These are phyloP conservation scores for Lasaia peninsularis DNA, from an alignment of 1,140 invertebrate genomes.

Conservation along the genomic window DNA sequence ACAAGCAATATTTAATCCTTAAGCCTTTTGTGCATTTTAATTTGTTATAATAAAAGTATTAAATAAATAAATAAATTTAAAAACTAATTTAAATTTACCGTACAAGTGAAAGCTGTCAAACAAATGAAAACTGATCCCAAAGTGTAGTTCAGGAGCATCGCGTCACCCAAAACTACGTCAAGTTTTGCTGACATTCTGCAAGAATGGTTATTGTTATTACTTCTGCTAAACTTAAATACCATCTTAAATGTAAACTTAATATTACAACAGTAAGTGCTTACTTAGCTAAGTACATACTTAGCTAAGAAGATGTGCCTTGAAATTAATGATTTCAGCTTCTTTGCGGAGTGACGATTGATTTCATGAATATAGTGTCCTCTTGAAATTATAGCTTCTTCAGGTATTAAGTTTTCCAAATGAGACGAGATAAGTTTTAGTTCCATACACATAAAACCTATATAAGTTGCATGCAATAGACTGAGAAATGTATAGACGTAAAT, in stretches of 20 bases:
- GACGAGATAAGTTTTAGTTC: constrained; percentile 50
- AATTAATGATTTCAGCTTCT: constrained; percentile 47
- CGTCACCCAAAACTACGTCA: constrained; percentile 46
- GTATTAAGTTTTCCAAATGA: constrained; percentile 42
- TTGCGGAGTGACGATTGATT: constrained; percentile 35
- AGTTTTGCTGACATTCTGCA: constrained; percentile 48
- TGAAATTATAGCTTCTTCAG: constrained; percentile 34
- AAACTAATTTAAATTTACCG: constrained; percentile 32
- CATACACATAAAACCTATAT: constrained; percentile 51
- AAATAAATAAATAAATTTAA: not conserved
- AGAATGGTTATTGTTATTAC: constrained; percentile 33
- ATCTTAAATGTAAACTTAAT: constrained; percentile 5
- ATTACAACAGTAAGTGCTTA: not conserved
- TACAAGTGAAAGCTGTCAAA: constrained; percentile 53
- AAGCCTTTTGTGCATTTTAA: no score
- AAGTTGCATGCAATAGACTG: constrained; percentile 46
- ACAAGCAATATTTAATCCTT: no score
- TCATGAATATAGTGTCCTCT: constrained; percentile 25
- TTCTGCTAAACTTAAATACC: constrained; percentile 14
- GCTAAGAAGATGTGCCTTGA: constrained; percentile 42
- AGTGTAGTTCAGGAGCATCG: constrained; percentile 52
- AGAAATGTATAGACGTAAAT: constrained; percentile 40
- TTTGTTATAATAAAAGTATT: not conserved
- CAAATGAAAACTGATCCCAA: constrained; percentile 57
- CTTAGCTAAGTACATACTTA: constrained; percentile 46